Conservation (phyloP, 2,888 invertebrate genomes). For the Pterostichus madidus region DNA sequence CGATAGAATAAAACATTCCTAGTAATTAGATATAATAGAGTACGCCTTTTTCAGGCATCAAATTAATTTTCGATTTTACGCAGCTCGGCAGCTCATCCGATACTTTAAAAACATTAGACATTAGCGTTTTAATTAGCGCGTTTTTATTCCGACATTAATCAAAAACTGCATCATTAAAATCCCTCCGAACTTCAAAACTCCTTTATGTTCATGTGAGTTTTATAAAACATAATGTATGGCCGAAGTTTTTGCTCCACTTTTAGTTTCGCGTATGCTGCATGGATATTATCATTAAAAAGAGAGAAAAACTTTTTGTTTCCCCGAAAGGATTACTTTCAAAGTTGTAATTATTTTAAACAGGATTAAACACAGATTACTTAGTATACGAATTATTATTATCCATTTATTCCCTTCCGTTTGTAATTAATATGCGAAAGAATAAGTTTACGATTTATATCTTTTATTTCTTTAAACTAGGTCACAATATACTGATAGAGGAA, state of each 20-base stretch:
- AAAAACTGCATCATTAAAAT: constrained; percentile 62
- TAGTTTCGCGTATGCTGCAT: constrained; percentile 53
- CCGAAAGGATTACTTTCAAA: constrained; percentile 61
- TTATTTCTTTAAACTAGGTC: too few relatives aligned
- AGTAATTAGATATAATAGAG: constrained; percentile 42
- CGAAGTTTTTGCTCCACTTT: constrained; percentile 64
- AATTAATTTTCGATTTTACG: constrained; percentile 44
- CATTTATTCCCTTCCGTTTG: background rate
- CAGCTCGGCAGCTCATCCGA: constrained; percentile 8
- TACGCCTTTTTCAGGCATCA: constrained; percentile 28
- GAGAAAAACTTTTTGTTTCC: constrained; percentile 55
- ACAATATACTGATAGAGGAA: too few relatives aligned
- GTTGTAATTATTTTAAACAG: constrained; percentile 59
- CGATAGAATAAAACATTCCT: constrained; percentile 34
- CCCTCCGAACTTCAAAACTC: constrained; percentile 42
- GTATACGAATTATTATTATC: constrained; percentile 18
- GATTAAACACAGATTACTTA: constrained; percentile 53
- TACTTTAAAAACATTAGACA: constrained; percentile 49
- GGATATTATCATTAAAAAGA: constrained; percentile 57
- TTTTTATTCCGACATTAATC: constrained; percentile 63
- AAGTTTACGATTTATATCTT: background rate
- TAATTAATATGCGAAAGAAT: background rate
- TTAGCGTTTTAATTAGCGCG: constrained; percentile 62
- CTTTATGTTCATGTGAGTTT: constrained; percentile 54
- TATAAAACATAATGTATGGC: constrained; percentile 58